Percentiles rank a stretch among this genome's conserved stretches.
Conservation (phyloP, 2,888 invertebrate species). For the Eupithecia tripunctaria region DNA sequence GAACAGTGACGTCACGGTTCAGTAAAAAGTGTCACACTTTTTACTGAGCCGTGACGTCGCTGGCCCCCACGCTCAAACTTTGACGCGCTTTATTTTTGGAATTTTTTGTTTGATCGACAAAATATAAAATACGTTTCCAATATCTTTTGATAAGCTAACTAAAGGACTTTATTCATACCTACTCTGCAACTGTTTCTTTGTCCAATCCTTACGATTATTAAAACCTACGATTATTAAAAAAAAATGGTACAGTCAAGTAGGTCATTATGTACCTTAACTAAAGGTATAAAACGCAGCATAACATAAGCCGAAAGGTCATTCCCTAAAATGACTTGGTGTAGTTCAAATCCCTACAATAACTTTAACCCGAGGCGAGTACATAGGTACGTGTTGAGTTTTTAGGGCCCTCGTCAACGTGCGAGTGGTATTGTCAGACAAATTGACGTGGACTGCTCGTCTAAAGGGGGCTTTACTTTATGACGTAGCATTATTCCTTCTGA, state of each 20-base stretch:
- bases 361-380: constrained; percentile 45
- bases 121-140: too few species aligned
- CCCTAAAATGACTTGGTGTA: constrained; percentile 54
- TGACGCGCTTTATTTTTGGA: too few species aligned
- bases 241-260: background rate
- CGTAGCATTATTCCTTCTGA: constrained; percentile 2
- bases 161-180: too few species aligned
- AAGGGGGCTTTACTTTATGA: constrained; percentile 20
- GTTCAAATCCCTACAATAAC: constrained; percentile 66
- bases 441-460: constrained; percentile 11
- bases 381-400: constrained; percentile 42
- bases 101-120: too few species aligned
- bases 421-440: constrained; percentile 24
- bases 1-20: too few species aligned
- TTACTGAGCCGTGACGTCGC: too few species aligned
- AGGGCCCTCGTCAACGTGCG: constrained; percentile 35
- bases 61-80: too few species aligned
- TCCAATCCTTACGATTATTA: background rate
- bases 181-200: too few species aligned
- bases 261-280: constrained; percentile 9
- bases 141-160: too few species aligned
- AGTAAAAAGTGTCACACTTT: too few species aligned
- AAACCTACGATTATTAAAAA: background rate
- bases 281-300: constrained; percentile 26
- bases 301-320: constrained; percentile 49